phyloP scores from a whole-genome alignment of 1,140 invertebrate species.

The Galendromus occidentalis region DNA sequence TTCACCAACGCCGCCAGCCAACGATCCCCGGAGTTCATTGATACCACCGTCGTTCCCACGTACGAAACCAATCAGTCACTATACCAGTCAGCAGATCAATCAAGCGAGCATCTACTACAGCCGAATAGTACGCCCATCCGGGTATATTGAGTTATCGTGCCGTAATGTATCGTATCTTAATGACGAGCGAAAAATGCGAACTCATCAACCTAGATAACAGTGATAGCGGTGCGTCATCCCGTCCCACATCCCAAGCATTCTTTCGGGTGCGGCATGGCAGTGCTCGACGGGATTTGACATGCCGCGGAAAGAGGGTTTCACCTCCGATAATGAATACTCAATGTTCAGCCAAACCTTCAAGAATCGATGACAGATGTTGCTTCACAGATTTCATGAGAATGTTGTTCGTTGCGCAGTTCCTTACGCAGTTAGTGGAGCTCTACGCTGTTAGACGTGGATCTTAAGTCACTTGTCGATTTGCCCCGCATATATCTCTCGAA shows the following conservation, averaged over 20 bases:
- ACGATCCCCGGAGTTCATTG: background rate
- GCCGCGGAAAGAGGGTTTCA: background rate
- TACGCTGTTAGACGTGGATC: too few species aligned
- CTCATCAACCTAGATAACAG: background rate
- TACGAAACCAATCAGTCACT: too few species aligned
- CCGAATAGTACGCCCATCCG: background rate
- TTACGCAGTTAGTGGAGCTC: too few species aligned
- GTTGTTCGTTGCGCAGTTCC: too few species aligned
- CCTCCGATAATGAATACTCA: background rate
- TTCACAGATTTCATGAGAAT: too few species aligned
- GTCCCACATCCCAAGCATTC: background rate
- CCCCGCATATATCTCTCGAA: too few species aligned
- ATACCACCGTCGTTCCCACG: background rate
- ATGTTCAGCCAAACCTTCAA: background rate
- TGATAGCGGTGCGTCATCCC: background rate
- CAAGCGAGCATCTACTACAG: background rate
- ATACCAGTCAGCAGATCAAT: background rate
- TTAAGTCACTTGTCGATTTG: too few species aligned
- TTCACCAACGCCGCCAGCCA: background rate
- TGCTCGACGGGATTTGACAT: background rate
- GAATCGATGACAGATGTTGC: background rate
- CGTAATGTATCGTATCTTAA: background rate
- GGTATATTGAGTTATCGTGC: background rate
- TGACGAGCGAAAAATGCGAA: background rate
- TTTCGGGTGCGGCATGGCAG: background rate